Base-by-base conservation (phyloP, 2,113 vertebrate species). In the Gavia stellata region DNA sequence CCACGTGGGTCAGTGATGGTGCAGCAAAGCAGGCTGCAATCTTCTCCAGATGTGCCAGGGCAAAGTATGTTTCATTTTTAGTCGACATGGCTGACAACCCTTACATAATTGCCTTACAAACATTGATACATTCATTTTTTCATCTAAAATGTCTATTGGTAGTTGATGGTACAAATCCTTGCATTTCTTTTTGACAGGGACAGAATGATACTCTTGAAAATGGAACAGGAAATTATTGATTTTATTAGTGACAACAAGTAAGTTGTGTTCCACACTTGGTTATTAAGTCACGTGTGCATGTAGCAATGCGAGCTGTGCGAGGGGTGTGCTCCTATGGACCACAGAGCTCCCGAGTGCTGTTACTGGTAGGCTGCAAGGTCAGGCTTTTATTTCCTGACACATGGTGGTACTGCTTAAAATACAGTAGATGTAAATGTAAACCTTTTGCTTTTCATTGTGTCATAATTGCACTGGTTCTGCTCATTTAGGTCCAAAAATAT, bases 211-310 rank as follows among this genome's bases (percentile, higher is more conserved):
- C 98, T 99, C 94, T 97, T 99, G 94, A 99, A 99, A 98, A 98
- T 99, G 98, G 99, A 99, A 86, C 99, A 99, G 97, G 99, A 99
- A 97, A 99, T 99, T 97, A 99, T 98, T 86, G 98, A 99, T 98
- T 99, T 99, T 97, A 99, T 99, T 98, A 98, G 96, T 94, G 99
- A 99, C 97, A 98, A 98, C 97, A 99, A 98, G 99, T 99, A 98
- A 95, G 98, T 96, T 7, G 23, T 31, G 66, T 72, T 85, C 34
- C 42, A 4, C 2, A 0, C 73, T 42, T 67, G 53, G 21, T 85
- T 92, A 38, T 72, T 34, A 56, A 55, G 50, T 91, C 45, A 13
- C 0, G 1, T 18, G 34, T 3, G 3, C 0, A 3, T 40, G 49
- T 49, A 55, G 44, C 49, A 44, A 14, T 2, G 3, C 1, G 31